Percentiles rank a stretch among this genome's conserved stretches.
These are phyloP conservation scores for Sphyrna mokarran DNA, from an alignment of 2,113 vertebrate species.

Conservation along the genomic window DNA sequence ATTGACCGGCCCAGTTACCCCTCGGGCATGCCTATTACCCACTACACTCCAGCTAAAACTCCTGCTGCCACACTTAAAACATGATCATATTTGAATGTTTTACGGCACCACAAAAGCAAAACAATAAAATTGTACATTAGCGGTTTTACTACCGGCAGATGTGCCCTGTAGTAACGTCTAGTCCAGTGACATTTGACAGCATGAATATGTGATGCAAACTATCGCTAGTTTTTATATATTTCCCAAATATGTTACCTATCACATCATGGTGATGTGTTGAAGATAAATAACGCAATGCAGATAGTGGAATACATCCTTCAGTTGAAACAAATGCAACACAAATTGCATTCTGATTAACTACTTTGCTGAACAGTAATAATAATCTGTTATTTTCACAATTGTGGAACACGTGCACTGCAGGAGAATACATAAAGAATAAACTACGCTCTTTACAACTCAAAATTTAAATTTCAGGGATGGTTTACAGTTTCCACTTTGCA, in stretches of 20 bases:
- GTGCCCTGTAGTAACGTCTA: background rate
- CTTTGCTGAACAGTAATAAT: background rate
- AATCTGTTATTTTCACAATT: constrained; percentile 6
- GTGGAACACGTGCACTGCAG: background rate
- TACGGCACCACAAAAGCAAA: constrained; percentile 6
- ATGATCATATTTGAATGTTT: constrained; percentile 30
- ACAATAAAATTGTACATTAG: constrained; percentile 18
- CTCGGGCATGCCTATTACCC: background rate
- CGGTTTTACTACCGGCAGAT: background rate
- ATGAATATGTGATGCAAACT: background rate
- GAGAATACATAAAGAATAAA: constrained; percentile 34
- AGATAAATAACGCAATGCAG: background rate
- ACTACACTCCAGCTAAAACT: constrained; percentile 4
- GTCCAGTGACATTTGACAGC: background rate
- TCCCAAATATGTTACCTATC: background rate
- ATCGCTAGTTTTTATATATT: background rate
- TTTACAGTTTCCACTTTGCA: background rate
- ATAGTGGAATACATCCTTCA: background rate
- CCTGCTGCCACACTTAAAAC: constrained; percentile 19
- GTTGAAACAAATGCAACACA: background rate
- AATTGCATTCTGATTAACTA: constrained; percentile 1
- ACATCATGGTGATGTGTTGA: background rate
- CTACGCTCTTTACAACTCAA: background rate
- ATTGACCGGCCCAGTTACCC: background rate
- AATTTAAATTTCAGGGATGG: background rate